Evolutionary conservation across 2,113 vertebrate species (phyloP), one percentile per base, ranked within the genome.

Genomic region (Cynopterus brachyotis): DNA sequence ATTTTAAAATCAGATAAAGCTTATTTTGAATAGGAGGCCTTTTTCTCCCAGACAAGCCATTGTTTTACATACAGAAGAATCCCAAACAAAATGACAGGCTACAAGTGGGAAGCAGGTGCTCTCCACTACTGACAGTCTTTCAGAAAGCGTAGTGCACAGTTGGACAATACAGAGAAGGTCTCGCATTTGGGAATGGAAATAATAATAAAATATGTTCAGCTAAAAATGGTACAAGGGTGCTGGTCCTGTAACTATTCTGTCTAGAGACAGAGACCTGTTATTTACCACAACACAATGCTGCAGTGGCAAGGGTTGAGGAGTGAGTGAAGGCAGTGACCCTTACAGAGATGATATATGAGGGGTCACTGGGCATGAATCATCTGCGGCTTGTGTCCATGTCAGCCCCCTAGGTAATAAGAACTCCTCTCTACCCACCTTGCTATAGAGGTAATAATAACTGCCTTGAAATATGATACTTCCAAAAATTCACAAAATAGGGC

Each of bases 151-250:
- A 16, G 32, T 9, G 15, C 50, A 66, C 0, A 1, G 62, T 60
- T 26, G 92, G 83, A 96, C 89, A 76, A 35, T 20, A 80, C 26
- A 47, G 42, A 92, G 42, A 80, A 37, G 69, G 32, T 53, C 32
- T 95, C 22, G 73, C 84, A 40, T 57, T 60, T 59, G 40, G 83
- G 62, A 35, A 59, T 19, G 75, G 22, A 73, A 82, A 89, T 5
- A 50, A 50, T 50, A 50, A 50, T 30, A 66, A 80, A 95, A 72
- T 11, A 6, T 22, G 76, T 80, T 83, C 86, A 37, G 53, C 79
- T 97, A 95, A 95, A 91, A 93, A 92, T 70, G 86, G 89, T 57
- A 81, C 55, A 53, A 59, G 73, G 47, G 73, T 78, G 35, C 47
- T 60, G 12, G 47, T 66, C 20, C 16, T 62, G 35, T 45, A 50